A percentile compares a stretch with the other conserved stretches of the same genome.
These are phyloP conservation scores for Orbicella faveolata DNA, from an alignment of 64 coral and sea anemone genomes.

Conservation along the genomic window DNA sequence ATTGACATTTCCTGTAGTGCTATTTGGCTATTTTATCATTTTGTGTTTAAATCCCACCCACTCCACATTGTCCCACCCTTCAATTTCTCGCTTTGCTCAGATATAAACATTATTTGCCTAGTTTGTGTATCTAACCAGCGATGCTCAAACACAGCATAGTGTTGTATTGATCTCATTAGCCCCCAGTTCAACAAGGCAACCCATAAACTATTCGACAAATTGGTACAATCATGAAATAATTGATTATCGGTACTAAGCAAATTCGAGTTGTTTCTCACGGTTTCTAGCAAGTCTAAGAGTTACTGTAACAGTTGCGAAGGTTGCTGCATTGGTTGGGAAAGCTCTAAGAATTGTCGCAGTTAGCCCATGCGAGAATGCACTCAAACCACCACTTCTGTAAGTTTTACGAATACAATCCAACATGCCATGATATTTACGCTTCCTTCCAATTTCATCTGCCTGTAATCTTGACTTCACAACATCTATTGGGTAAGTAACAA, in stretches of 20 bases:
- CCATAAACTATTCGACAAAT: neutral
- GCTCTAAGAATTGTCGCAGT: slow-evolving; percentile 76
- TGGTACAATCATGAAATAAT: neutral
- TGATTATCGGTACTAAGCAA: neutral
- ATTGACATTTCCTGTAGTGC: too few relatives aligned
- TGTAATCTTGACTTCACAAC: slow-evolving; percentile 91
- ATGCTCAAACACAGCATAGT: too few relatives aligned
- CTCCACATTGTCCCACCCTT: too few relatives aligned
- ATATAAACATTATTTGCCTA: too few relatives aligned
- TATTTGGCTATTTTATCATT: too few relatives aligned
- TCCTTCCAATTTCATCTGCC: slow-evolving; percentile 65
- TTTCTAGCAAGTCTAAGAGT: slow-evolving; percentile 72
- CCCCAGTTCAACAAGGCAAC: neutral
- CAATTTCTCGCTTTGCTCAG: too few relatives aligned
- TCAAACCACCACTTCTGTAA: slow-evolving; percentile 63
- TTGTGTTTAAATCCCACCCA: too few relatives aligned
- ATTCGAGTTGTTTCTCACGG: slow-evolving; percentile 44
- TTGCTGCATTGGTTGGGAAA: slow-evolving; percentile 93
- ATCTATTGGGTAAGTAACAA: slow-evolving; percentile 76
- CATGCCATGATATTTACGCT: slow-evolving; percentile 49
- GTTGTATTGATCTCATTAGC: neutral
- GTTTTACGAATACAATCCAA: slow-evolving; percentile 81
- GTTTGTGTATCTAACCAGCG: too few relatives aligned
- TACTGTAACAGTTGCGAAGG: slow-evolving; percentile 87
- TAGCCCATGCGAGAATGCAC: slow-evolving; percentile 76